A percentile compares a stretch with the other conserved stretches of the same genome.
phyloP scores from a whole-genome alignment of 1,140 invertebrate genomes.

The Neoseiulus cucumeris region DNA sequence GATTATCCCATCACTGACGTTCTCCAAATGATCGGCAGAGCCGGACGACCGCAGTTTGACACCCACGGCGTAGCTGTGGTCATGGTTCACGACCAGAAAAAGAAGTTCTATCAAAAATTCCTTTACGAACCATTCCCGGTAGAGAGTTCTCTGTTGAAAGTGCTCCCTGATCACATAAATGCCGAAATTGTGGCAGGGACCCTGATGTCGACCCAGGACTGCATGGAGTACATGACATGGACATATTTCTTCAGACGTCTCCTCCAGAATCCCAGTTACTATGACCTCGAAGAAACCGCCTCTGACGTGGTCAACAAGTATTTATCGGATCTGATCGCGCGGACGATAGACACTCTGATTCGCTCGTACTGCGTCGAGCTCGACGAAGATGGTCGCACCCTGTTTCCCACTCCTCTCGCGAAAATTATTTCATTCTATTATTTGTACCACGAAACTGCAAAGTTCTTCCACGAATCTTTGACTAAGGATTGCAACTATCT shows the following conservation, averaged over 20 bases:
- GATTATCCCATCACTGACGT: slow-evolving; percentile 95
- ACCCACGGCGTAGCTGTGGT: slow-evolving; percentile 86
- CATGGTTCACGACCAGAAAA: slow-evolving; percentile 92
- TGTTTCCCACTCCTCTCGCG: slow-evolving; percentile 65
- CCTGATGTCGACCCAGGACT: slow-evolving; percentile 72
- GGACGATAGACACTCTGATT: slow-evolving; percentile 45
- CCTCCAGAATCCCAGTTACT: slow-evolving; percentile 74
- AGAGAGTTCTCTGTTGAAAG: slow-evolving; percentile 65
- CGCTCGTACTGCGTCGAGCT: slow-evolving; percentile 51
- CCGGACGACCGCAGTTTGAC: slow-evolving; percentile 88
- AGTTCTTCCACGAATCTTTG: slow-evolving; percentile 53
- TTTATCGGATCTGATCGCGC: slow-evolving; percentile 47
- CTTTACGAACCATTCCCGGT: slow-evolving; percentile 98
- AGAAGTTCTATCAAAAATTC: slow-evolving; percentile 98
- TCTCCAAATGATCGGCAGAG: slow-evolving; percentile 96
- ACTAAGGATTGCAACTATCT: slow-evolving; percentile 39
- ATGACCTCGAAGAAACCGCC: slow-evolving; percentile 56
- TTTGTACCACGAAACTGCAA: slow-evolving; percentile 73
- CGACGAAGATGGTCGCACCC: slow-evolving; percentile 39
- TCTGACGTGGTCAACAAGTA: slow-evolving; percentile 43
- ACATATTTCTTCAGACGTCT: slow-evolving; percentile 91
- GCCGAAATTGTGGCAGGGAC: slow-evolving; percentile 90
- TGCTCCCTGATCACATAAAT: slow-evolving; percentile 88
- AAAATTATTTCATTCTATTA: slow-evolving; percentile 92
- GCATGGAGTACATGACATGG: slow-evolving; percentile 92